These are phyloP conservation scores for Drosophila koepferae DNA, from an alignment of 2,888 invertebrate genomes.

Conservation along the genomic window DNA sequence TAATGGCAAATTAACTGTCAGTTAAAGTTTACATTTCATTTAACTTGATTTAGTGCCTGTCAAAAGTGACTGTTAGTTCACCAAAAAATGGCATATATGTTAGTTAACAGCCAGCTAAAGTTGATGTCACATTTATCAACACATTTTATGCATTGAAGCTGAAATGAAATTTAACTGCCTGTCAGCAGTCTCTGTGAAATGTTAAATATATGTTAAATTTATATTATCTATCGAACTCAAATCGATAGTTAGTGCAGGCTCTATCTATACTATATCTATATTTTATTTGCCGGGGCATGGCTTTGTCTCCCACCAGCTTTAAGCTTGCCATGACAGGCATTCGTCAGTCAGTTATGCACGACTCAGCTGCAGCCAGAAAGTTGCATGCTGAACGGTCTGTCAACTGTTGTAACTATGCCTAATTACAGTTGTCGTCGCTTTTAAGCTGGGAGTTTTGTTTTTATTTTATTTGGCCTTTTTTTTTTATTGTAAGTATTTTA, in stretches of 20 bases:
- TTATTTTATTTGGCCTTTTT: background rate
- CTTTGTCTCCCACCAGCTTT: no score
- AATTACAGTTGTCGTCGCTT: slow-evolving; percentile 23
- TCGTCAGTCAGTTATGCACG: background rate
- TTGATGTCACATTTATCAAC: no score
- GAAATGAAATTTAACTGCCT: background rate
- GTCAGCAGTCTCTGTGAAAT: background rate
- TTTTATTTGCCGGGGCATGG: no score
- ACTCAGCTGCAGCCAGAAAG: background rate
- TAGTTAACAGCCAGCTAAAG: no score
- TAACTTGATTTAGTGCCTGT: background rate
- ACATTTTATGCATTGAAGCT: no score
- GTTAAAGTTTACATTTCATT: no score
- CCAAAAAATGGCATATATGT: no score
- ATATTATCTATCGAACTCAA: no score
- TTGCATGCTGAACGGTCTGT: slow-evolving; percentile 19
- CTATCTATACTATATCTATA: no score
- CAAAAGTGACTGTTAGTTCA: background rate
- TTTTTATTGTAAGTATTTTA: background rate
- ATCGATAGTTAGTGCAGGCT: no score
- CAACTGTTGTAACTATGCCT: slow-evolving; percentile 15
- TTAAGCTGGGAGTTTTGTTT: slow-evolving; percentile 3
- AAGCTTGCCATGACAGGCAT: background rate
- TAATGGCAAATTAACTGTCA: no score
- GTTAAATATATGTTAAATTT: background rate